Percentiles rank a stretch among this genome's conserved stretches.
Conservation (phyloP, 1,140 invertebrate species). For the Penaeus indicus region DNA sequence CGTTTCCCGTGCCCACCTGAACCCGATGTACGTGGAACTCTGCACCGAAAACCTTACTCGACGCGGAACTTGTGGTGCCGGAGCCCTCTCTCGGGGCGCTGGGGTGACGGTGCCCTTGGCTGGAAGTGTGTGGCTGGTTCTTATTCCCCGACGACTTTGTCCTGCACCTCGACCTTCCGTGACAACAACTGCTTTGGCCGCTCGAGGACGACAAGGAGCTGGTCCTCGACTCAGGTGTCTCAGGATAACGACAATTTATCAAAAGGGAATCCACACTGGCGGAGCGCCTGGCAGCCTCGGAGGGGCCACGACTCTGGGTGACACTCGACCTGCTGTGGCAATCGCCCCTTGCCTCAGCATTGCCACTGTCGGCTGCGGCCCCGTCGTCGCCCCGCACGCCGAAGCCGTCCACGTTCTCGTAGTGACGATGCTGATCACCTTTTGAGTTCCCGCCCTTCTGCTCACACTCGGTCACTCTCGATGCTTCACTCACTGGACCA, state of each 20-base stretch:
- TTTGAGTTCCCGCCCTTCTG: neutral
- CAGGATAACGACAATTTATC: neutral
- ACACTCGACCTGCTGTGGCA: neutral
- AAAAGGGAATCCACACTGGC: constrained; percentile 25
- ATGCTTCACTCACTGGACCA: neutral
- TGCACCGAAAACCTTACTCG: constrained; percentile 17
- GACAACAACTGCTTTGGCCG: constrained; percentile 36
- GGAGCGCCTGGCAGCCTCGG: neutral
- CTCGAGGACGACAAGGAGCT: constrained; percentile 45
- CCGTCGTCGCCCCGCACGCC: neutral
- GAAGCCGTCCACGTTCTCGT: constrained; percentile 14
- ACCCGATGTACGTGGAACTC: constrained; percentile 46
- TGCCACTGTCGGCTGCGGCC: neutral
- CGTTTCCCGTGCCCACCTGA: constrained; percentile 41
- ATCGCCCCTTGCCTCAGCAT: neutral
- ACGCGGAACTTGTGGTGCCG: constrained; percentile 8
- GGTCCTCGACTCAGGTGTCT: constrained; percentile 26
- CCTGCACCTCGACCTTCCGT: neutral
- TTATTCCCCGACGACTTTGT: neutral
- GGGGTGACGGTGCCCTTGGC: neutral
- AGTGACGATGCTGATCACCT: neutral
- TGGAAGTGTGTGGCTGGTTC: neutral
- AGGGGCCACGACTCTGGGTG: neutral
- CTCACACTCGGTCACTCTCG: neutral
- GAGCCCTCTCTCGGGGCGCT: neutral